Percentiles rank a stretch among this genome's conserved stretches.
Evolutionary conservation across 2,888 invertebrate species (phyloP).

Genomic region (Coleophora flavipennella): DNA sequence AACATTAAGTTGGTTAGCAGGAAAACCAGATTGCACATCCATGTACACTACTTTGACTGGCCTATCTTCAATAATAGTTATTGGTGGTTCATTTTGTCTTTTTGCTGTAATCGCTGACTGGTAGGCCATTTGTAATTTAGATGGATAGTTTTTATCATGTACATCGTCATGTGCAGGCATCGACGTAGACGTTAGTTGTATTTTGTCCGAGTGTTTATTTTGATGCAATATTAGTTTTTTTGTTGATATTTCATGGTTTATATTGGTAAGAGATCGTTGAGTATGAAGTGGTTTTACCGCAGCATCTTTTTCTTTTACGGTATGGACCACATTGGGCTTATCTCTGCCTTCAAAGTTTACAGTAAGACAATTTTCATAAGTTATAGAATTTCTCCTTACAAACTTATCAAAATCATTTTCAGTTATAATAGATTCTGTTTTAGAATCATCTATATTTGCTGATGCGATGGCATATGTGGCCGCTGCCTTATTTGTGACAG

Average conservation of each 20-base stretch:
- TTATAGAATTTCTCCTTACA: constrained; percentile 55
- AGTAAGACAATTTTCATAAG: constrained; percentile 52
- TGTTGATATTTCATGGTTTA: constrained; percentile 34
- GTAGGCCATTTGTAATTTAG: constrained; percentile 57
- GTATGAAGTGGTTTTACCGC: constrained; percentile 37
- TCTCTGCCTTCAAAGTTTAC: constrained; percentile 49
- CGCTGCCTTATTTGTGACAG: constrained; percentile 10
- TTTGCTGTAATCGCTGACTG: constrained; percentile 54
- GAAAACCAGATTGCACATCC: constrained; percentile 40
- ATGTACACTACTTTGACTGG: constrained; percentile 61
- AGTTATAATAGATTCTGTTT: constrained; percentile 51
- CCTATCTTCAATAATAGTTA: constrained; percentile 60
- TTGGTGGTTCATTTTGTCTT: constrained; percentile 44
- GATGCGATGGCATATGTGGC: neutral
- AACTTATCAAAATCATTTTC: constrained; percentile 67
- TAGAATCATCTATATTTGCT: constrained; percentile 20
- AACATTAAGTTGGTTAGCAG: constrained; percentile 40
- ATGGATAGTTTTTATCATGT: constrained; percentile 44
- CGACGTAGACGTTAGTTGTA: constrained; percentile 23
- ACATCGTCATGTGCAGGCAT: constrained; percentile 29
- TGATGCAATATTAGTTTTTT: constrained; percentile 27
- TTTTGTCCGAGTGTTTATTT: constrained; percentile 29
- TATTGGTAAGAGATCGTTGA: constrained; percentile 32
- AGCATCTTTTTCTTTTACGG: constrained; percentile 41
- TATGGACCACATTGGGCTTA: constrained; percentile 42